Percentiles rank a stretch among this genome's conserved stretches.
These are phyloP conservation scores for Nothobranchius kuhntae DNA, from an alignment of 2,113 vertebrate genomes.

Conservation along the genomic window DNA sequence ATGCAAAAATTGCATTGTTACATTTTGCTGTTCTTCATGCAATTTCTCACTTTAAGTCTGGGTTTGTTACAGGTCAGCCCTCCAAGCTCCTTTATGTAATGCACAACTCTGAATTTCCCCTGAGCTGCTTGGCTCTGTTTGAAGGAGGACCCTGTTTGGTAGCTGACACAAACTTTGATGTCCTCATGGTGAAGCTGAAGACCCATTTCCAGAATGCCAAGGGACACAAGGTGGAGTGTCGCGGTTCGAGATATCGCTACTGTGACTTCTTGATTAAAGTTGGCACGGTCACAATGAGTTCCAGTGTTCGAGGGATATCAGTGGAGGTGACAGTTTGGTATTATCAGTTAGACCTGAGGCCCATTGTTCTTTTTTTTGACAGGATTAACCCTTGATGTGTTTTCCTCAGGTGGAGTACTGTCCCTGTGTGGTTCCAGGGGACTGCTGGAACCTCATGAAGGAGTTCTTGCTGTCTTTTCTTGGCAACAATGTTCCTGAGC, in stretches of 20 bases:
- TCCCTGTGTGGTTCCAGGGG: constrained; percentile 92
- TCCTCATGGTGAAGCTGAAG: constrained; percentile 96
- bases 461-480: constrained; percentile 98
- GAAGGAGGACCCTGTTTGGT: constrained; percentile 92
- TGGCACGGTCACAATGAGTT: constrained; percentile 93
- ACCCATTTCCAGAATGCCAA: constrained; percentile 99
- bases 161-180: constrained; percentile 94
- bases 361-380: not conserved
- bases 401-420: constrained; percentile 91
- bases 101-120: constrained; percentile 95
- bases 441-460: constrained; percentile 95
- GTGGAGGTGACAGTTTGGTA: constrained; percentile 84
- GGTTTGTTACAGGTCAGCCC: constrained; percentile 83
- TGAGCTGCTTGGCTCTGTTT: constrained; percentile 94
- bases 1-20: not conserved
- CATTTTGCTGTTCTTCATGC: not conserved
- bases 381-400: constrained; percentile 10
- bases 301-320: constrained; percentile 92
- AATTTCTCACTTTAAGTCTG: not conserved
- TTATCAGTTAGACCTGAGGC: not conserved
- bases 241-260: constrained; percentile 92
- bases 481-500: constrained; percentile 83
- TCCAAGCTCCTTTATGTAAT: constrained; percentile 96
- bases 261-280: constrained; percentile 96
- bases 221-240: constrained; percentile 95